Base-by-base conservation (phyloP, 2,888 invertebrate genomes). In the Dinocampus coccinellae region DNA sequence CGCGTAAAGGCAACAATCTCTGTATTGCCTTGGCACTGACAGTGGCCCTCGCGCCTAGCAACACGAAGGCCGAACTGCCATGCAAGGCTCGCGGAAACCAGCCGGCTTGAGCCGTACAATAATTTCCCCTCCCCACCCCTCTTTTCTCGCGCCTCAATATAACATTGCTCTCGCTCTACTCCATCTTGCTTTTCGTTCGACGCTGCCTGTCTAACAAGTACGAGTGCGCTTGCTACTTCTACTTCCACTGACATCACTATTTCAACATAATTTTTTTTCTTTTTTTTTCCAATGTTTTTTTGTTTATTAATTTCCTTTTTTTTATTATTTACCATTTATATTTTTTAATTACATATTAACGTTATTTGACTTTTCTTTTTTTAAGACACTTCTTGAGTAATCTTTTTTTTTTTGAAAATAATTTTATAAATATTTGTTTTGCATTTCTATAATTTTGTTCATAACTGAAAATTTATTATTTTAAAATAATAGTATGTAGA, bases 21-120 rank as follows among this genome's bases (percentile, higher is more conserved):
- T 73, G 7, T 16, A 73, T 82, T 81, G 82, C 85, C 84, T 85
- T 85, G 85, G 85, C 85, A 85, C 85, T 85, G 85, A 84, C 85
- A 85, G 82, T 84, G 85, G 83, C 80, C 83, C 82, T 81, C 81
- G 85, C 82, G 85, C 85, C 84, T 85, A 85, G 85, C 85, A 85
- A 85, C 85, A 85, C 84, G 82, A 82, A 81, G 81, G 79, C 81
- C 78, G 79, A 81, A 81, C 83, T 81, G 77, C 77, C 78, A 77
- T 53, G 62, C 61, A 29, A 63, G 70, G 67, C 68, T 66, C 77
- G 77, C 79, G 78, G 73, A 76, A 72, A 73, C 72, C 70, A 72
- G 72, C 74, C 73, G 69, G 68, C 71, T 63, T 66, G 42, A 26
- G 52, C 24, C 47, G 24, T 55, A n/a, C 39, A 11, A 26, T 24